Conservation (phyloP, 2,797 vertebrate genomes). For the Sebastes ruberrimus region DNA sequence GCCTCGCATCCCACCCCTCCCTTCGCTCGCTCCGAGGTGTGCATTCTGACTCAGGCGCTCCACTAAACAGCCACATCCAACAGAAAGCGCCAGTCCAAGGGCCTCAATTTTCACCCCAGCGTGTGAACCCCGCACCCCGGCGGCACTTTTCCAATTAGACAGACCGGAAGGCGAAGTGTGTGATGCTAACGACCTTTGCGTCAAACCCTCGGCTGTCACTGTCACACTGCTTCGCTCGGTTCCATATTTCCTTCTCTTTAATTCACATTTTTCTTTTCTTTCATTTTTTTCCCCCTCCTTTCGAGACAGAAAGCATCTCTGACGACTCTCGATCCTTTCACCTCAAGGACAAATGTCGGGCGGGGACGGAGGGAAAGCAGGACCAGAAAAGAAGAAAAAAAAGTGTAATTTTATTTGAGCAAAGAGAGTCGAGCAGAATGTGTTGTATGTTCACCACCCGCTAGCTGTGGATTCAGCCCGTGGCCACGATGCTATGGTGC, state of each 20-base stretch:
- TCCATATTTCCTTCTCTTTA: not conserved
- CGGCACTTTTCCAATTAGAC: constrained; percentile 67
- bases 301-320: not conserved
- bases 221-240: constrained; percentile 6
- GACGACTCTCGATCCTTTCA: not conserved
- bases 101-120: constrained; percentile 79
- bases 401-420: constrained; percentile 24
- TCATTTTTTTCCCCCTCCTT: not conserved
- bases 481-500: constrained; percentile 6
- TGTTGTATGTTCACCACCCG: constrained; percentile 35
- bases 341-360: not conserved
- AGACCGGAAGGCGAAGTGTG: constrained; percentile 51
- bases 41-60: constrained; percentile 1
- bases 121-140: constrained; percentile 45
- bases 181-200: constrained; percentile 56
- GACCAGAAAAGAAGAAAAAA: not conserved
- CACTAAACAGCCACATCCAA: constrained; percentile 42
- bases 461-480: constrained; percentile 34
- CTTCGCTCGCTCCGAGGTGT: not conserved
- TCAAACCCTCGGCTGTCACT: constrained; percentile 33
- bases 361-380: not conserved
- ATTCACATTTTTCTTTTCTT: not conserved
- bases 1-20: not conserved
- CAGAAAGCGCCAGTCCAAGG: constrained; percentile 9
- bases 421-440: constrained; percentile 17